Conservation (phyloP, 2,888 invertebrate genomes). For the Arrhopalites spinosus region DNA sequence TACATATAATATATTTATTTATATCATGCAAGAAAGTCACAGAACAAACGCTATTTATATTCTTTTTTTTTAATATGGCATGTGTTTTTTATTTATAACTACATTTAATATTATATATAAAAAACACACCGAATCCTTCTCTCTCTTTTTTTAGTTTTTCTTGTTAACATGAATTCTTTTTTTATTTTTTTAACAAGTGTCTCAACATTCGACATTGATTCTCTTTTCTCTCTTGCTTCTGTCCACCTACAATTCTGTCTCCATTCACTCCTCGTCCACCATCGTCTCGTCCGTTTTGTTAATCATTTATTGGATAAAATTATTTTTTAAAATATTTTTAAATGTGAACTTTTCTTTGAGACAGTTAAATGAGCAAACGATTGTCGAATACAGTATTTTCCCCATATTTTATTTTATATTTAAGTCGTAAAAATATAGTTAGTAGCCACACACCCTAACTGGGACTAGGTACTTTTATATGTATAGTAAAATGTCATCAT, state of each 20-base stretch:
- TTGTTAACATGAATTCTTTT: conserved; percentile 11
- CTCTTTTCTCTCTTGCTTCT: too few relatives aligned
- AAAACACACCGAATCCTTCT: neutral
- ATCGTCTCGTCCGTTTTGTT: neutral
- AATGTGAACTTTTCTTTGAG: neutral
- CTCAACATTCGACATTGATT: conserved; percentile 14
- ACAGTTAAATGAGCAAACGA: conserved; percentile 19
- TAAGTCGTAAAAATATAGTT: neutral
- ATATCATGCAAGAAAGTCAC: conserved; percentile 48
- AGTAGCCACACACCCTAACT: neutral
- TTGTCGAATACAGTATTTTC: conserved; percentile 2
- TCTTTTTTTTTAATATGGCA: neutral
- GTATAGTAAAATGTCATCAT: neutral
- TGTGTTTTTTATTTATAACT: too few relatives aligned
- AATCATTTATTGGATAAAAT: neutral
- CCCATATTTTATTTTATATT: neutral
- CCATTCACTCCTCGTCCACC: neutral
- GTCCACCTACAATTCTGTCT: too few relatives aligned
- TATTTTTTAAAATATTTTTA: neutral
- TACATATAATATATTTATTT: too few relatives aligned
- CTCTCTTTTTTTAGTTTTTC: conserved; percentile 18
- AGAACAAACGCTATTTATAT: conserved; percentile 29
- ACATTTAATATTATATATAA: too few relatives aligned
- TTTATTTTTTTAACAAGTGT: conserved; percentile 12
- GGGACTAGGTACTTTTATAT: too few relatives aligned